These are phyloP conservation scores for Perca schrenkii DNA, from an alignment of 2,113 vertebrate species.

Conservation along the genomic window DNA sequence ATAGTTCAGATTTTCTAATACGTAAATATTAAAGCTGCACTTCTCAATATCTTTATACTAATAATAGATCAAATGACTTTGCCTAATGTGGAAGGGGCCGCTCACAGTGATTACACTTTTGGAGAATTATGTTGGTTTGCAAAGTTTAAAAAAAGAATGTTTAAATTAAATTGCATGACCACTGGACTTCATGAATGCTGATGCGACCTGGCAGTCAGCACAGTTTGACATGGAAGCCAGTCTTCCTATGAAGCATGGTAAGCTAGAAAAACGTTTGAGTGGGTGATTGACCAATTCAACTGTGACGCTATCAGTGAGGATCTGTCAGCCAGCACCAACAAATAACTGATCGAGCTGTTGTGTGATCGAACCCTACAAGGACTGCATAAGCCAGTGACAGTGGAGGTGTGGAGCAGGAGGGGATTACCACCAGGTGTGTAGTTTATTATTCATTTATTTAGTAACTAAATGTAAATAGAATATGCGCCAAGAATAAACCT, in stretches of 20 bases:
- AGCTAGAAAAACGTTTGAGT: background rate
- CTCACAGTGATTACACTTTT: too few species aligned
- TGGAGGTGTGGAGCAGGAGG: background rate
- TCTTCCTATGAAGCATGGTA: background rate
- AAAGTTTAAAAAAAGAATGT: too few species aligned
- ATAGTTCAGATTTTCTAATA: background rate
- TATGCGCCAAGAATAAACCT: too few species aligned
- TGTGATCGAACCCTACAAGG: background rate
- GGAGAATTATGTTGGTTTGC: too few species aligned
- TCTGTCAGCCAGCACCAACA: background rate
- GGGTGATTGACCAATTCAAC: background rate
- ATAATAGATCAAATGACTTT: background rate
- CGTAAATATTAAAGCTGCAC: slow-evolving; percentile 8
- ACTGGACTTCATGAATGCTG: background rate
- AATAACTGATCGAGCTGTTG: background rate
- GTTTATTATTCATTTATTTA: too few species aligned
- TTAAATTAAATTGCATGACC: background rate
- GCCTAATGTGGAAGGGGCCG: background rate
- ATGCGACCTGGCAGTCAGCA: background rate
- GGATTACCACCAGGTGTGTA: background rate
- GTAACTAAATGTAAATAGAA: background rate
- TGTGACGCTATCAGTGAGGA: background rate
- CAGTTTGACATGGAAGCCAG: background rate
- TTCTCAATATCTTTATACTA: background rate
- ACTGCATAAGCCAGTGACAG: background rate